These are phyloP conservation scores for Pararge aegeria DNA, from an alignment of 1,140 invertebrate genomes.

Conservation along the genomic window DNA sequence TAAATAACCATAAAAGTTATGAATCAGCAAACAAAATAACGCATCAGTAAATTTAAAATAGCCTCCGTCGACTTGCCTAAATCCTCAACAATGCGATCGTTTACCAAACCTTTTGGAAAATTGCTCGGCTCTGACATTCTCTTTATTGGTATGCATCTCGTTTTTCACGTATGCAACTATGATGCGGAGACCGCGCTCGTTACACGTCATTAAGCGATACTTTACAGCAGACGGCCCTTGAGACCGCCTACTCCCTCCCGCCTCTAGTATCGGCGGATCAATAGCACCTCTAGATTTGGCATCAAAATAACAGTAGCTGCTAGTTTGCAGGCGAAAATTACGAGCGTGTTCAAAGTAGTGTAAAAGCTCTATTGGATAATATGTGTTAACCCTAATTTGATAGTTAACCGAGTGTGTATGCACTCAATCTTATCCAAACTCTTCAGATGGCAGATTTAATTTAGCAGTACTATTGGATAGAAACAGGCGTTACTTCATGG, in stretches of 20 bases:
- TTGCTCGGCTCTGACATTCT: conserved; percentile 29
- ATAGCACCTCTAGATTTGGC: conserved; percentile 34
- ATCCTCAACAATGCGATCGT: conserved; percentile 16
- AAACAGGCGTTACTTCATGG: no score
- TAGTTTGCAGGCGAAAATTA: not conserved
- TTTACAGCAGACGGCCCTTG: conserved; percentile 77
- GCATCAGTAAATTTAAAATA: no score
- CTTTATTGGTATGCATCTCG: conserved; percentile 33
- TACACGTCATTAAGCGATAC: conserved; percentile 79
- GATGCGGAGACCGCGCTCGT: conserved; percentile 62
- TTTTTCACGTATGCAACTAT: conserved; percentile 52
- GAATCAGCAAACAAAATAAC: no score
- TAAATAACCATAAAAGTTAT: no score
- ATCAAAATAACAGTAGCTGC: conserved; percentile 5
- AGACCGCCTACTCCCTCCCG: conserved; percentile 60
- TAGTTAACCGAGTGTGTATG: no score
- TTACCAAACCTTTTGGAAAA: conserved; percentile 33
- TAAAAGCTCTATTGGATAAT: no score
- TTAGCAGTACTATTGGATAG: no score
- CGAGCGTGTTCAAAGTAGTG: not conserved
- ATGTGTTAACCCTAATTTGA: no score
- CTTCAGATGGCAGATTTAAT: no score
- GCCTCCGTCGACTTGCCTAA: not conserved
- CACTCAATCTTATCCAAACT: no score
- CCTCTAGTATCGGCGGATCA: conserved; percentile 38